phyloP scores from a whole-genome alignment of 1,140 invertebrate species.

The Hestina assimilis region DNA sequence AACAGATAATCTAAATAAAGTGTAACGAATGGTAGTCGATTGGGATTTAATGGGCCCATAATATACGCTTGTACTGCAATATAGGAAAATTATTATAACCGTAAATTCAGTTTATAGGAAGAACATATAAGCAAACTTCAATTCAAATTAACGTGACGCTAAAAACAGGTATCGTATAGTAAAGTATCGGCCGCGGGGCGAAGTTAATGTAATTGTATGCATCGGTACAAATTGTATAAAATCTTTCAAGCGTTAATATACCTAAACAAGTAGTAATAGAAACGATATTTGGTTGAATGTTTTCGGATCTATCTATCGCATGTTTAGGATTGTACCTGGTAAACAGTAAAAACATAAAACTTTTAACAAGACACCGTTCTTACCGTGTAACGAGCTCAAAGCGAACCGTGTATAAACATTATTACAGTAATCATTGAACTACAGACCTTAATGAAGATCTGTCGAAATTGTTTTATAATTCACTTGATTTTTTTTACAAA shows the following conservation, averaged over 20 bases:
- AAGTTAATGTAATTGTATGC: conserved; percentile 7
- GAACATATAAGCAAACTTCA: neutral
- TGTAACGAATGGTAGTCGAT: too few relatives aligned
- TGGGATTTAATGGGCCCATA: neutral
- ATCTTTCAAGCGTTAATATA: neutral
- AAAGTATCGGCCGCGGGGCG: conserved; percentile 2
- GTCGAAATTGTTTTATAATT: neutral
- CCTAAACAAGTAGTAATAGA: neutral
- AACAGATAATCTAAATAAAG: too few relatives aligned
- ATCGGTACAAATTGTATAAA: neutral
- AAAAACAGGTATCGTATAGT: neutral
- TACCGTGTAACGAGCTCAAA: neutral
- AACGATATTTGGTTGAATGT: neutral
- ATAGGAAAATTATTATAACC: neutral
- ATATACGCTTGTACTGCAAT: neutral
- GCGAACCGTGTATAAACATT: neutral
- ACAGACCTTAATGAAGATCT: neutral
- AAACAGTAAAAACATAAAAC: conserved; percentile 4
- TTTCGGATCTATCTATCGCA: neutral
- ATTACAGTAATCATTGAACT: neutral
- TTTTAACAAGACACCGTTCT: neutral
- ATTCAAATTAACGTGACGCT: conserved; percentile 1
- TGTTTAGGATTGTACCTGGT: neutral
- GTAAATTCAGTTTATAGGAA: neutral
- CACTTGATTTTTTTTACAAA: too few relatives aligned